phyloP scores from a whole-genome alignment of 2,797 vertebrate species.

The Otus scops region DNA sequence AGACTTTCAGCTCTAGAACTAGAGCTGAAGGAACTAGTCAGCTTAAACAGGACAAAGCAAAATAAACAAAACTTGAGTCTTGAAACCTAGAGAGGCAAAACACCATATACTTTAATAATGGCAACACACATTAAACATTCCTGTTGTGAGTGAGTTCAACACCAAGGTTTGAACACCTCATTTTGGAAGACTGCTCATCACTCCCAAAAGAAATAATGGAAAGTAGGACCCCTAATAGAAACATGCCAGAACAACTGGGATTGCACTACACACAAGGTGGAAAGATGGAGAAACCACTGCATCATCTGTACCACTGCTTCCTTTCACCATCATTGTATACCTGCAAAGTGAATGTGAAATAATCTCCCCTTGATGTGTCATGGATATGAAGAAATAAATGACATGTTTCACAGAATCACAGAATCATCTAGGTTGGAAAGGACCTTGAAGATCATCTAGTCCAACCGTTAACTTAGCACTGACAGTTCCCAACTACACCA shows the following conservation, averaged over 20 bases:
- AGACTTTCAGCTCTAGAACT: not conserved
- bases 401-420: not conserved
- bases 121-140: not conserved
- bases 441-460: too few relatives aligned
- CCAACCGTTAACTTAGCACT: too few relatives aligned
- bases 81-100: not conserved
- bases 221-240: not conserved
- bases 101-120: not conserved
- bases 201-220: not conserved
- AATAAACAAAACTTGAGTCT: not conserved
- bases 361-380: not conserved
- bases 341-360: not conserved
- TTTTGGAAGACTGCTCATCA: not conserved
- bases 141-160: not conserved
- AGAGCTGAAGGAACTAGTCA: not conserved
- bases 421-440: too few relatives aligned
- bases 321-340: not conserved
- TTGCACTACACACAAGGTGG: not conserved
- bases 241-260: not conserved
- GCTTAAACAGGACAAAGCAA: not conserved
- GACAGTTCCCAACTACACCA: too few relatives aligned
- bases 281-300: not conserved
- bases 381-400: not conserved
- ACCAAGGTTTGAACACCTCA: not conserved
- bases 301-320: not conserved